Base-by-base conservation (phyloP, 2,797 vertebrate species). In the Sciurus carolinensis region DNA sequence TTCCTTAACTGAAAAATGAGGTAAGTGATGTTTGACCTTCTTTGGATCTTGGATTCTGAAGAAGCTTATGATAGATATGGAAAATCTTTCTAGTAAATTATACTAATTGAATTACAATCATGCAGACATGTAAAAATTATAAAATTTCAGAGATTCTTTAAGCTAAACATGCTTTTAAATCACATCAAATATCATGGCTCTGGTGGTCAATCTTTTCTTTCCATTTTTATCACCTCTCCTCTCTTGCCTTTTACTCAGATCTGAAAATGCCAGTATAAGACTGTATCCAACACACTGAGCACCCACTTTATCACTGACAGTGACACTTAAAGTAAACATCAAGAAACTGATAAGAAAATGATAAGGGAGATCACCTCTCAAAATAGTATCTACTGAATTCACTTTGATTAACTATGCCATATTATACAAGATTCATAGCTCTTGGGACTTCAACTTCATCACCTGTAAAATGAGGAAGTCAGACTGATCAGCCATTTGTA, bases 381-480 rank as follows among this genome's bases (percentile, higher is more conserved):
- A 77, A 94, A 81, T 76, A 90, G 90, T 79, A 91, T 92, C 30
- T n/a, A 76, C 44, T 42, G 82, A 89, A 11, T 14, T 91, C 52
- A 94, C 54, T 12, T 26, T 87, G 44, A 62, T 87, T 95, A 84
- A 62, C 6, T 87, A 83, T 88, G 54, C 24, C 57, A 30, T 64
- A 52, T 14, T 69, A 15, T 26, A 50, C 4, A 69, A 76, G 8
- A 73, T 54, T 72, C 80, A 14, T 79, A 91, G 72, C 6, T 91
- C 64, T n/a, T 52, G 67, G 42, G 20, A 8, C 36, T 90, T 92
- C 33, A 87, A 7, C 94, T 94, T 96, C 3, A 66, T 96, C 72
- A 80, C 54, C 28, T 92, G 36, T 77, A 88, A 94, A 97, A 96
- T 91, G 79, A 96, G 54, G 93, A 97, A 95, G 73, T 93, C 83